phyloP scores from a whole-genome alignment of 2,797 vertebrate species.

The Megalops cyprinoides region DNA sequence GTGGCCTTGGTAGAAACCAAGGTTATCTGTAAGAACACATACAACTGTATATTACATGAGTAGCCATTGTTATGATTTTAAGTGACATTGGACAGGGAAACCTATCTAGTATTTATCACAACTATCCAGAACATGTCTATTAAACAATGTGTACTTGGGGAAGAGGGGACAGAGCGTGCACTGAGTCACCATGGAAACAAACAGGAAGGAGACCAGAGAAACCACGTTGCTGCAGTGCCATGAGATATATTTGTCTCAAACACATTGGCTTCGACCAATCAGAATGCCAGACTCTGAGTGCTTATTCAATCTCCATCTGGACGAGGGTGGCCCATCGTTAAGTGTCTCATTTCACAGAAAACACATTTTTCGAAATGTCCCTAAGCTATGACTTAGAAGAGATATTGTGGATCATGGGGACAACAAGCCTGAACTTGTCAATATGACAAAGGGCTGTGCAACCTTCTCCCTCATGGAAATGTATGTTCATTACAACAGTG shows the following conservation, averaged over 20 bases:
- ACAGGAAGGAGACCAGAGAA: neutral
- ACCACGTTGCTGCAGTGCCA: neutral
- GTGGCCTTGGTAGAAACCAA: neutral
- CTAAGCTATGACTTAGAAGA: slow-evolving; percentile 9
- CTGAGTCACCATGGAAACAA: slow-evolving; percentile 36
- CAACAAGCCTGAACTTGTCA: slow-evolving; percentile 1
- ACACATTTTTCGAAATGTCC: neutral
- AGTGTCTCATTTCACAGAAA: slow-evolving; percentile 26
- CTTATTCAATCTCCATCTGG: slow-evolving; percentile 34
- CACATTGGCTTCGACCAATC: slow-evolving; percentile 22
- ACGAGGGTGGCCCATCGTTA: slow-evolving; percentile 17
- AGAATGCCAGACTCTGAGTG: slow-evolving; percentile 20
- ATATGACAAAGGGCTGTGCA: neutral
- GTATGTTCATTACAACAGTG: neutral
- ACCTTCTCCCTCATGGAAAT: neutral
- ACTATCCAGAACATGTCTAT: slow-evolving; percentile 16
- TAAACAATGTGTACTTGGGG: slow-evolving; percentile 1
- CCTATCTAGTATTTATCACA: neutral
- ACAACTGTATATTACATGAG: neutral
- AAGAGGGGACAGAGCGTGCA: neutral
- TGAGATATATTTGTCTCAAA: slow-evolving; percentile 25
- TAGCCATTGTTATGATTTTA: neutral
- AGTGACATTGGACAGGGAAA: neutral
- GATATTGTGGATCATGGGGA: neutral
- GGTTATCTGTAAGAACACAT: neutral